Percentiles rank a stretch among this genome's conserved stretches.
Conservation (phyloP, 1,140 invertebrate species). For the Aradophagus sp. region DNA sequence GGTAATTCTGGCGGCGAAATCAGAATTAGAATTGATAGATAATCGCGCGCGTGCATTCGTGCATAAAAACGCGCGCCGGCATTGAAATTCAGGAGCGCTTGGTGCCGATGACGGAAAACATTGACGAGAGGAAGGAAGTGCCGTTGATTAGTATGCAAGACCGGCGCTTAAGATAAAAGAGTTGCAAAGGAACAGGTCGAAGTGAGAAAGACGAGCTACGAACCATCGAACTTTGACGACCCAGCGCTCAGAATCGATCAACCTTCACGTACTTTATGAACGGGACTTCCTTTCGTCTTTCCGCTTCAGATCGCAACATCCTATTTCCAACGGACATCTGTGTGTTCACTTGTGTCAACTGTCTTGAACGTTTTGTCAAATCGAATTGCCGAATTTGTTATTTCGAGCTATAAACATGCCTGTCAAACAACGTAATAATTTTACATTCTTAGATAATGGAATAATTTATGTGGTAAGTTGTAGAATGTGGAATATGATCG, state of each 20-base stretch:
- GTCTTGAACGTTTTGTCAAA: no score
- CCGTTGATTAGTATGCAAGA: slow-evolving; percentile 66
- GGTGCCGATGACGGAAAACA: slow-evolving; percentile 63
- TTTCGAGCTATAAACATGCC: no score
- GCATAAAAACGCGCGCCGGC: slow-evolving; percentile 47
- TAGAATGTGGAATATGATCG: no score
- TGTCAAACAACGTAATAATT: no score
- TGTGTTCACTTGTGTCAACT: neutral
- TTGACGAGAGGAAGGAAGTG: slow-evolving; percentile 70
- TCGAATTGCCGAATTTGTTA: no score
- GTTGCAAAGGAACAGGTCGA: slow-evolving; percentile 20
- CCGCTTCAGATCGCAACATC: slow-evolving; percentile 55
- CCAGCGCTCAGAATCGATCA: slow-evolving; percentile 53
- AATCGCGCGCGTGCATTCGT: slow-evolving; percentile 48
- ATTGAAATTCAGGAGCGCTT: slow-evolving; percentile 64
- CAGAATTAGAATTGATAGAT: slow-evolving; percentile 52
- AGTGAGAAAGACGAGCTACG: slow-evolving; percentile 44
- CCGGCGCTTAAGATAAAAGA: slow-evolving; percentile 32
- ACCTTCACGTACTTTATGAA: slow-evolving; percentile 57
- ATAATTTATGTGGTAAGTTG: no score
- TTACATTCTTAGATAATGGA: no score
- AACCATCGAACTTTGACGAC: slow-evolving; percentile 65
- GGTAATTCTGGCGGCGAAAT: slow-evolving; percentile 32
- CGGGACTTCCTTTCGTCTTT: slow-evolving; percentile 66
- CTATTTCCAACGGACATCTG: slow-evolving; percentile 5